A percentile compares a stretch with the other conserved stretches of the same genome.
Evolutionary conservation across 2,797 vertebrate genomes (phyloP).

Genomic region (Ara ararauna): DNA sequence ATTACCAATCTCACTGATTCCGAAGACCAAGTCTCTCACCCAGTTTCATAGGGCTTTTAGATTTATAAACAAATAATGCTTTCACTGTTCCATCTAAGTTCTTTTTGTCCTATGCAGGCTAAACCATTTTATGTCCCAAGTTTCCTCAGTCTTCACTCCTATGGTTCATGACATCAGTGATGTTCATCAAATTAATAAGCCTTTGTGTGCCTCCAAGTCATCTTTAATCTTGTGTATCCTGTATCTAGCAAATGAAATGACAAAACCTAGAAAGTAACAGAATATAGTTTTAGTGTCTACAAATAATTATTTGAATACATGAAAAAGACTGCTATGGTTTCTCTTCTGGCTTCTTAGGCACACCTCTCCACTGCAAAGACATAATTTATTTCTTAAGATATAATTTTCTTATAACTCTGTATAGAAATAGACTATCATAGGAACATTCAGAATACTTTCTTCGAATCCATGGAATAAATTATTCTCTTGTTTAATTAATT

Average conservation of each 20-base stretch:
- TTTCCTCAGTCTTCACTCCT: not conserved
- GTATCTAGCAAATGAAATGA: not conserved
- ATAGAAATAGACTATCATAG: not conserved
- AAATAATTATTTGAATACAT: not conserved
- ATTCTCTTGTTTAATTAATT: not conserved
- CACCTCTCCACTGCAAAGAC: not conserved
- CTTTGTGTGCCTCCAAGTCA: not conserved
- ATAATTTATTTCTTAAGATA: not conserved
- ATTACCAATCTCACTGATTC: not conserved
- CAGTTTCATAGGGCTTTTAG: not conserved
- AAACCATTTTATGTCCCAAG: not conserved
- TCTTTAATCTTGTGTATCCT: not conserved
- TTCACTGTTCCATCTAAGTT: not conserved
- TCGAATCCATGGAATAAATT: not conserved
- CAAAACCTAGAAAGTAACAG: constrained; percentile 7
- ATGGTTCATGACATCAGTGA: not conserved
- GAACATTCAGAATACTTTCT: not conserved
- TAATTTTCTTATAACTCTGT: not conserved
- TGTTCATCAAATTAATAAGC: constrained; percentile 12
- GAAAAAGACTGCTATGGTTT: not conserved
- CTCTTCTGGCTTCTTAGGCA: not conserved
- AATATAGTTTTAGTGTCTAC: not conserved
- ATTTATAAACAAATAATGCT: not conserved
- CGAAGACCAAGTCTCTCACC: not conserved
- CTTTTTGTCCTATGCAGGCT: not conserved